Evolutionary conservation across 2,113 vertebrate species (phyloP).

Genomic region (Xenopus borealis): DNA sequence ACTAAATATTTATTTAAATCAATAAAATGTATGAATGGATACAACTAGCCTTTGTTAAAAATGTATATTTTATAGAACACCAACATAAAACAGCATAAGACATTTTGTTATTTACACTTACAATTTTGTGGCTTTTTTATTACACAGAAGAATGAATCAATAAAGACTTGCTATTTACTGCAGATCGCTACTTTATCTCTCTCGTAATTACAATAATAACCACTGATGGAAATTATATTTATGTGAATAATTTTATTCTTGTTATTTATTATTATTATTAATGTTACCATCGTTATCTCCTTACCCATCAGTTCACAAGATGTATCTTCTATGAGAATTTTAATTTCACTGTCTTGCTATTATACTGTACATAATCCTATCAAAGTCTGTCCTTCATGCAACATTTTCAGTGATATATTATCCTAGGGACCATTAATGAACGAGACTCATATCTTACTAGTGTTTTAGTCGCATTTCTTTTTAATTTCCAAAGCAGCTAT

Average conservation of each 20-base stretch:
- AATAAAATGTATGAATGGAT: too few species aligned
- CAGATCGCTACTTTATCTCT: conserved; percentile 84
- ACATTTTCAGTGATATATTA: conserved; percentile 90
- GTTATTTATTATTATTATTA: conserved; percentile 90
- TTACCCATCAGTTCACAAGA: conserved; percentile 80
- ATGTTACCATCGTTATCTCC: conserved; percentile 79
- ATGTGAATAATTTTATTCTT: conserved; percentile 79
- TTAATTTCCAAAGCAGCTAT: conserved; percentile 80
- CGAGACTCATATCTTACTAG: conserved; percentile 84
- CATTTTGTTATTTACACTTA: conserved; percentile 50
- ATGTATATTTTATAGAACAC: too few species aligned
- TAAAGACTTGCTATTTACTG: conserved; percentile 87
- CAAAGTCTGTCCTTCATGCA: conserved; percentile 89
- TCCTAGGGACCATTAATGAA: conserved; percentile 83
- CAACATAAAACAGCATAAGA: conserved; percentile 43
- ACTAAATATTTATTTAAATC: too few species aligned
- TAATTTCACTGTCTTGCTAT: conserved; percentile 84
- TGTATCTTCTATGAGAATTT: conserved; percentile 87
- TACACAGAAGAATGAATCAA: conserved; percentile 72
- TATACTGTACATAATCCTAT: conserved; percentile 84
- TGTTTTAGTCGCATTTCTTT: conserved; percentile 85
- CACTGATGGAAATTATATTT: conserved; percentile 79
- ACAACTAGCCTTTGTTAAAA: too few species aligned
- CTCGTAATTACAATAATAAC: conserved; percentile 75
- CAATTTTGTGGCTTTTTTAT: conserved; percentile 63